Percentiles rank a stretch among this genome's conserved stretches.
phyloP scores from a whole-genome alignment of 2,797 vertebrate genomes.

The Sebastes matsubarae region DNA sequence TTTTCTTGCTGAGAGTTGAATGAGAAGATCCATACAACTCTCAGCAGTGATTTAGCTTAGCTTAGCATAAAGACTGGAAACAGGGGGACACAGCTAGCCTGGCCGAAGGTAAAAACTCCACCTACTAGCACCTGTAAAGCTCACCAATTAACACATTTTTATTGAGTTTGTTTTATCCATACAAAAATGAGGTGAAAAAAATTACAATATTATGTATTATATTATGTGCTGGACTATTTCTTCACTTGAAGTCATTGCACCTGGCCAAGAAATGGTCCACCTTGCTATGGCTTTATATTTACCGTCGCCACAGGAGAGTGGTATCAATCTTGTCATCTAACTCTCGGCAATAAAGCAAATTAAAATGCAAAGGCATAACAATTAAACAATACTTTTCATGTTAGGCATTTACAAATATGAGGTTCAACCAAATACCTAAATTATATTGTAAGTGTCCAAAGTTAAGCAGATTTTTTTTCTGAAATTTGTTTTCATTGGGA shows the following conservation, averaged over 20 bases:
- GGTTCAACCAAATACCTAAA: neutral
- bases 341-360: neutral
- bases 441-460: neutral
- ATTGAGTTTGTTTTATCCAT: neutral
- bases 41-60: neutral
- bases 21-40: neutral
- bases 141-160: neutral
- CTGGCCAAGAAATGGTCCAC: neutral
- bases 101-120: neutral
- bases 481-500: slow-evolving; percentile 26
- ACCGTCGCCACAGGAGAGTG: neutral
- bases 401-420: neutral
- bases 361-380: neutral
- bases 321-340: neutral
- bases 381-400: neutral
- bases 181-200: neutral
- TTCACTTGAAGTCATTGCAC: neutral
- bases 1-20: neutral
- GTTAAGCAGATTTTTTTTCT: neutral
- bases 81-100: neutral
- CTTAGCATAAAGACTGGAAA: neutral
- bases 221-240: neutral
- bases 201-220: too few species aligned
- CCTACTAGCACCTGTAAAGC: neutral
- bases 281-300: neutral